A percentile compares a stretch with the other conserved stretches of the same genome.
Evolutionary conservation across 1,140 invertebrate species (phyloP).

Genomic region (Phenacoccus solenopsis): DNA sequence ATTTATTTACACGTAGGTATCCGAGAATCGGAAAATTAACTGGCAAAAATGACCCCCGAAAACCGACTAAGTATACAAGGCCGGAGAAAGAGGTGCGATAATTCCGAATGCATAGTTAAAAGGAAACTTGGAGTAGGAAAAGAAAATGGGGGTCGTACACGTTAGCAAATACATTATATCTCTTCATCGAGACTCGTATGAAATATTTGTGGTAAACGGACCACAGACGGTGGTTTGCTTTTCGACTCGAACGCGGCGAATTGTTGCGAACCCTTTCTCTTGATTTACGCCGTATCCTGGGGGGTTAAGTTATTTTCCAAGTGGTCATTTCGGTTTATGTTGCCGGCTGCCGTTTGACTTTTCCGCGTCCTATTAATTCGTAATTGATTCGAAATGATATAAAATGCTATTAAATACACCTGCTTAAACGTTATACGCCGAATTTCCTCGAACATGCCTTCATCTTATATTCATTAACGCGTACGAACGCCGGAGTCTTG

Average conservation of each 20-base stretch:
- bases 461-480: neutral
- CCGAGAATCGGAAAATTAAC: neutral
- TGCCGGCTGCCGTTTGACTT: neutral
- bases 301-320: constrained; percentile 1
- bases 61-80: no score
- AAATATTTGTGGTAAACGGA: neutral
- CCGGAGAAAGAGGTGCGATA: no score
- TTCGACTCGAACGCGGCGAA: neutral
- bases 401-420: neutral
- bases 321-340: neutral
- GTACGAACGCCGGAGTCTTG: no score
- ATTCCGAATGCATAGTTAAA: neutral
- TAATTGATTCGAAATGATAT: neutral
- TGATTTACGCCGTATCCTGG: neutral
- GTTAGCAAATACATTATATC: neutral
- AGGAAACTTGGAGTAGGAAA: neutral
- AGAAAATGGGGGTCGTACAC: neutral
- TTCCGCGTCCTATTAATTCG: constrained; percentile 1
- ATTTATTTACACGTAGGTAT: neutral
- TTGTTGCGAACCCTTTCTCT: neutral
- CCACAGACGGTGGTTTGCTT: neutral
- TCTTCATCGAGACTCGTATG: neutral
- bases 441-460: neutral
- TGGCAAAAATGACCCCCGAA: neutral
- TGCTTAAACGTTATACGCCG: no score